A percentile compares a stretch with the other conserved stretches of the same genome.
Evolutionary conservation across 2,113 vertebrate genomes (phyloP).

Genomic region (Rhagologus leucostigma): DNA sequence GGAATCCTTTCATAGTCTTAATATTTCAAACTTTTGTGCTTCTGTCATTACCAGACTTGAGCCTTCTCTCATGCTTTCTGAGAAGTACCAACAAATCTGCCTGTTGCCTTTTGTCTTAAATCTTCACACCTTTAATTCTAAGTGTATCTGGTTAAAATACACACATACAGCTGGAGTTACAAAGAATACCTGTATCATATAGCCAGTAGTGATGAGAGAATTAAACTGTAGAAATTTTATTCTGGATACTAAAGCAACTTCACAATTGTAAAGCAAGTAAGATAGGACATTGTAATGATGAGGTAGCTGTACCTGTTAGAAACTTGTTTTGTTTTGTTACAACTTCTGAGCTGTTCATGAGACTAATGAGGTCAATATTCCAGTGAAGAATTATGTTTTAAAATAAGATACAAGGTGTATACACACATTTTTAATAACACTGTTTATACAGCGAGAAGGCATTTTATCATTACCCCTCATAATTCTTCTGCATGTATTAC

Average conservation of each 20-base stretch:
- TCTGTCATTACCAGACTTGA: neutral
- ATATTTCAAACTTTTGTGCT: neutral
- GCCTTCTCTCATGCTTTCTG: neutral
- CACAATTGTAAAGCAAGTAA: neutral
- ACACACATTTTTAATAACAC: neutral
- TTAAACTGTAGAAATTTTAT: neutral
- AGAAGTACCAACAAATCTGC: neutral
- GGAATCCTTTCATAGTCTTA: neutral
- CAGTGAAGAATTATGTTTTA: neutral
- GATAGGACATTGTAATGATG: neutral
- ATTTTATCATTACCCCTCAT: constrained; percentile 1
- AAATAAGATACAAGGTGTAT: neutral
- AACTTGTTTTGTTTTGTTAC: neutral
- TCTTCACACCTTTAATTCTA: neutral
- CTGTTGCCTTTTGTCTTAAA: neutral
- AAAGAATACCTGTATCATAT: neutral
- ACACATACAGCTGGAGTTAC: neutral
- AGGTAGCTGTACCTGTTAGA: neutral
- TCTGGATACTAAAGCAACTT: neutral
- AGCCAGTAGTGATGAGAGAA: neutral
- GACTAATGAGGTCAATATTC: neutral
- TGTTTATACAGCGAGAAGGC: neutral
- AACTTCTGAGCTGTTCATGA: neutral
- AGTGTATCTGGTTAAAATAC: neutral
- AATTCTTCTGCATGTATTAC: constrained; percentile 23